These are phyloP conservation scores for Phallusia fumigata DNA, from an alignment of 23 tunicate species.

Conservation along the genomic window DNA sequence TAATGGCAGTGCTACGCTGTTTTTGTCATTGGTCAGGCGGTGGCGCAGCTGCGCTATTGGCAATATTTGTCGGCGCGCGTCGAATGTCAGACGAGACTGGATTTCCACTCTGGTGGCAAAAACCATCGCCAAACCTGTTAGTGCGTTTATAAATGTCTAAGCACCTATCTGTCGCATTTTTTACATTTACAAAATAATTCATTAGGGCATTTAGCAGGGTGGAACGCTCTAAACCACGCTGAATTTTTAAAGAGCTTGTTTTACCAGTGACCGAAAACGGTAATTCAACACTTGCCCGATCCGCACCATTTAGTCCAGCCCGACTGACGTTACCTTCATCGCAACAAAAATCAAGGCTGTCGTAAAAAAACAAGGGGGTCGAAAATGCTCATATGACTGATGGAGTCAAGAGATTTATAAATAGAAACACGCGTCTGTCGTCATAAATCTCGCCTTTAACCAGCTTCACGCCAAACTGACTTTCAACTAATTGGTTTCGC, in stretches of 20 bases:
- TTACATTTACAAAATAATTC: neutral
- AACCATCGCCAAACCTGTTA: no score
- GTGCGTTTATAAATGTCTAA: no score
- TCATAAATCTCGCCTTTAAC: slow-evolving; percentile 22
- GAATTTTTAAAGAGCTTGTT: neutral
- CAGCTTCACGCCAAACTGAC: neutral
- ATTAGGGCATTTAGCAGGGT: neutral
- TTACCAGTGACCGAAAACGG: slow-evolving; percentile 10
- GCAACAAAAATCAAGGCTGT: no score
- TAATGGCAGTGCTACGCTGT: no score
- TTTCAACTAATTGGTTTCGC: slow-evolving; percentile 7
- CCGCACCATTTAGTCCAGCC: slow-evolving; percentile 1
- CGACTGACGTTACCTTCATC: no score
- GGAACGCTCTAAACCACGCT: neutral
- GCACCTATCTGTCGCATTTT: neutral
- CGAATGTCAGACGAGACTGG: no score
- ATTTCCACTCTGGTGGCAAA: no score
- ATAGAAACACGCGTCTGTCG: slow-evolving; percentile 56
- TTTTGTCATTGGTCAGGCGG: no score
- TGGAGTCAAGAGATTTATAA: slow-evolving; percentile 14
- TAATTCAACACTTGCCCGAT: slow-evolving; percentile 4
- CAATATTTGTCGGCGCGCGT: no score
- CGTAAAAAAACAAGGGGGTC: neutral
- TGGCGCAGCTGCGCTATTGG: no score
- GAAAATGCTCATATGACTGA: neutral